Base-by-base conservation (phyloP, 2,797 vertebrate species). In the Sparidentex hasta region DNA sequence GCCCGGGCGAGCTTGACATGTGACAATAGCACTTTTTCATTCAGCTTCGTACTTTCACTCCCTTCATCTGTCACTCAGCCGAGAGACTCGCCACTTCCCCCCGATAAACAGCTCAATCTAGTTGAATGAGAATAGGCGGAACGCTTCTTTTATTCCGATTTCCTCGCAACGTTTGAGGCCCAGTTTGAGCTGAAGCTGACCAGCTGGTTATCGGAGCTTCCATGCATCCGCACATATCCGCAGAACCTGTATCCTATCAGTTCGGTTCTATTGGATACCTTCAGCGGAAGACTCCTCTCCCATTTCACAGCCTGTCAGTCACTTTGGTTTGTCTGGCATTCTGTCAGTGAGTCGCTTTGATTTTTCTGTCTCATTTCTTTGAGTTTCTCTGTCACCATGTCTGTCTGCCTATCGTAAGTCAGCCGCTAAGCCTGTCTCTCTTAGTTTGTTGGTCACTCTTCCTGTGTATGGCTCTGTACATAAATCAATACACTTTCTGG, bases 171-270 rank as follows among this genome's bases (percentile, higher is more conserved):
- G 69, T 84, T 81, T 78, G 64, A 75, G 73, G 62, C 62, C 20
- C 46, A 55, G 75, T 84, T 88, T 80, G 62, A 79, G 82, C 81
- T 65, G 71, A 83, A 61, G 80, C 82, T 85, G 89, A 88, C 89
- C 84, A 66, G 68, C 77, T 87, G 82, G 90, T 92, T 94, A 95
- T 95, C 93, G 66, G 75, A 51, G 77, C 76, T 76, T 65, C 81
- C 86, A 81, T 81, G 84, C 70, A 61, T 79, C 81, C 65, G 25
- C 86, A 85, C 65, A 69, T 55, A 84, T 70, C 73, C 66, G 17
- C 25, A 63, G 63, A 63, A 76, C 74, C 74, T 79, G 71, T 86
- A 81, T 88, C 74, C 82, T 83, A 87, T 89, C 89, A 69, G 81
- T 67, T 76, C 62, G 33, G 8, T 73, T 83, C 78, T 65, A 86